Evolutionary conservation across 1,140 invertebrate species (phyloP).

Genomic region (Lethocerus indicus): DNA sequence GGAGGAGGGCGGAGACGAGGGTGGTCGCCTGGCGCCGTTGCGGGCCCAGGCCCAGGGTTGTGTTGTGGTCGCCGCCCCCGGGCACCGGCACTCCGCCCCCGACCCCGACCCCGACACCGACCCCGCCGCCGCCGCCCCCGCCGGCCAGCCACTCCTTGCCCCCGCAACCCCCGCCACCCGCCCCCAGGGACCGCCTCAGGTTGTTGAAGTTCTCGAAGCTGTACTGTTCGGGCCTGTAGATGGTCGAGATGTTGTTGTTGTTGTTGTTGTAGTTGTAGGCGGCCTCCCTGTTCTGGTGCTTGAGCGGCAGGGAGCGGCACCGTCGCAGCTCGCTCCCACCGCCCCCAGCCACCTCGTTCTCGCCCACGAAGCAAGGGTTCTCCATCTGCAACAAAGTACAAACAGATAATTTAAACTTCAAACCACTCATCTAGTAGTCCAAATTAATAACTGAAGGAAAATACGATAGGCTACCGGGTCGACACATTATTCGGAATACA

Average conservation of each 20-base stretch:
- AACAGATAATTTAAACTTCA: neutral
- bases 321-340: neutral
- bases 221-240: no score
- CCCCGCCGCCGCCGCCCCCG: neutral
- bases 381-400: conserved; percentile 2
- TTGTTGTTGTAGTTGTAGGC: no score
- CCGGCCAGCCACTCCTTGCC: neutral
- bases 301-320: no score
- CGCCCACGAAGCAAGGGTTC: conserved; percentile 6
- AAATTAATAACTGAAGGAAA: no score
- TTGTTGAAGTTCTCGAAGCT: neutral
- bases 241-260: no score
- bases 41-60: neutral
- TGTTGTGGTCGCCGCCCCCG: neutral
- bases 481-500: no score
- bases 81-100: neutral
- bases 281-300: no score
- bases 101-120: neutral
- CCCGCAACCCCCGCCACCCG: no score
- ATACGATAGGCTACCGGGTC: no score
- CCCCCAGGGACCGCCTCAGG: neutral
- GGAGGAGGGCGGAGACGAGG: neutral
- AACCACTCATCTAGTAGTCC: no score
- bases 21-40: neutral
- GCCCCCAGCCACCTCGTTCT: neutral